phyloP scores from a whole-genome alignment of 1,140 invertebrate species.

The Pinna nobilis region DNA sequence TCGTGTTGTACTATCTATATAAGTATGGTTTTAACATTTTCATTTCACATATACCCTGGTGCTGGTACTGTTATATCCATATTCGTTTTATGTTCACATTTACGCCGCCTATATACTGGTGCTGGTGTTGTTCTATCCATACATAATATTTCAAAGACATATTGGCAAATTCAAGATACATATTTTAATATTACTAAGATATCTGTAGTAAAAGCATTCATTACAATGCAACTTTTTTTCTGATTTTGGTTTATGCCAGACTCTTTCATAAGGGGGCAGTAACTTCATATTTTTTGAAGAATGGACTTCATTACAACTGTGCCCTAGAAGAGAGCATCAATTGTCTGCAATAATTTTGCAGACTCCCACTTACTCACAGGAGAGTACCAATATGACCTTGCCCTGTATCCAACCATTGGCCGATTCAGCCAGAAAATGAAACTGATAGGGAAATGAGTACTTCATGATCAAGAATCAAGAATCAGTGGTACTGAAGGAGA shows the following conservation, averaged over 20 bases:
- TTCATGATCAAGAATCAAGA: too few relatives aligned
- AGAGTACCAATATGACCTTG: too few relatives aligned
- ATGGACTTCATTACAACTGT: background rate
- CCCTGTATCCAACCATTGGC: too few relatives aligned
- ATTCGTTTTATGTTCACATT: background rate
- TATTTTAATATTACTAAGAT: background rate
- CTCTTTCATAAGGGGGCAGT: background rate
- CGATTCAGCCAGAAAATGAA: too few relatives aligned
- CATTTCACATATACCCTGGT: background rate
- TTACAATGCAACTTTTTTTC: too few relatives aligned
- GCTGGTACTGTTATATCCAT: background rate
- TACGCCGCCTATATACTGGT: background rate
- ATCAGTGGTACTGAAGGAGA: too few relatives aligned
- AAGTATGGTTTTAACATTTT: background rate
- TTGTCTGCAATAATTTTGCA: too few relatives aligned
- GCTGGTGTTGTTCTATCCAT: background rate
- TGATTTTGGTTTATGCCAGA: background rate
- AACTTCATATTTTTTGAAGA: background rate
- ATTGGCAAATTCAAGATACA: background rate
- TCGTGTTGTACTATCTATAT: background rate
- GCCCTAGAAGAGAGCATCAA: too few relatives aligned
- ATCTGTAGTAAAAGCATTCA: too few relatives aligned
- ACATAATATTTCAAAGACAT: background rate
- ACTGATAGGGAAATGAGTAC: too few relatives aligned
- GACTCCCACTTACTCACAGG: too few relatives aligned